Conservation (phyloP, 2,888 invertebrate species). For the Xanthia icteritia region DNA sequence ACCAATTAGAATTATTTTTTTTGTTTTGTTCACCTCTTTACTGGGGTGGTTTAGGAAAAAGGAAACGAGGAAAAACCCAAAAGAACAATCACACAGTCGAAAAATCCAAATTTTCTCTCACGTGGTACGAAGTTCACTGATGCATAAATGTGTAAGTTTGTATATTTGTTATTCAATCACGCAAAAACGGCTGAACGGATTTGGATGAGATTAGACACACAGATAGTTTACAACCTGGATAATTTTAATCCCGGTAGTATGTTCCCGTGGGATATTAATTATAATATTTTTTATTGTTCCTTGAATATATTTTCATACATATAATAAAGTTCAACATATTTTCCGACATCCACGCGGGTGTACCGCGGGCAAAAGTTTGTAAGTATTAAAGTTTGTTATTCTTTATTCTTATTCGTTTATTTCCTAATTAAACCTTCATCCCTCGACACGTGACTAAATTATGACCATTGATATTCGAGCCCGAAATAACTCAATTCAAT, state of each 20-base stretch:
- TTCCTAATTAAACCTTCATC: neutral
- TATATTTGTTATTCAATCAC: neutral
- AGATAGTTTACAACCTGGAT: neutral
- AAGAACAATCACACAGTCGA: no score
- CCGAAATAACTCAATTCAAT: no score
- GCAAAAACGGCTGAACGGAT: neutral
- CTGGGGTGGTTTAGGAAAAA: no score
- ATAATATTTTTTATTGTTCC: no score
- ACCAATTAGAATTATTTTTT: no score
- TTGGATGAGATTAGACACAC: neutral
- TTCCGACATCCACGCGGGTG: neutral
- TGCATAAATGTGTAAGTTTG: neutral
- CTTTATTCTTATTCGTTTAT: neutral
- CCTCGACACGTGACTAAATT: neutral
- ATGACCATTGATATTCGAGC: neutral
- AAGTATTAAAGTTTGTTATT: neutral
- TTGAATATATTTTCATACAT: no score
- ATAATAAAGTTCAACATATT: neutral
- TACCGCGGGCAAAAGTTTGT: neutral
- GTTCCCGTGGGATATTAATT: neutral
- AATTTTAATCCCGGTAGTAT: neutral
- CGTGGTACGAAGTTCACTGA: no score
- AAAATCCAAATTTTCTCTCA: no score
- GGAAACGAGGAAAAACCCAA: no score
- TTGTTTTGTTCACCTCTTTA: no score